Base-by-base conservation (phyloP, 2,113 vertebrate genomes). In the Illadopsis cleaveri region DNA sequence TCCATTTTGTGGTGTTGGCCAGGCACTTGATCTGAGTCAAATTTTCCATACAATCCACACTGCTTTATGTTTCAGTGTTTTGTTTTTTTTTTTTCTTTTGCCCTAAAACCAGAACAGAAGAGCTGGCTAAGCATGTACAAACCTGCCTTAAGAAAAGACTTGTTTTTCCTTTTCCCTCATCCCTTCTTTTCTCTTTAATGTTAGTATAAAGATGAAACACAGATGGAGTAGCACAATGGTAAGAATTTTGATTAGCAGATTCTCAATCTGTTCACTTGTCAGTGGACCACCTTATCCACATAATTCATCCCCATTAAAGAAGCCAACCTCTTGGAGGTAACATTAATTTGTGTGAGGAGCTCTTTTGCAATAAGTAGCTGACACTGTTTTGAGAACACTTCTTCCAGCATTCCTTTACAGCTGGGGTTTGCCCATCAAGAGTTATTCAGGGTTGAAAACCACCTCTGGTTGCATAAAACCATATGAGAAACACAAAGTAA, bases 1-100 rank as follows among this genome's bases (percentile, higher is more conserved):
- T 97, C 97, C 97, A 97, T 97, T 98, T 98, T 98, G 97, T 96
- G 98, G 97, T 97, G 93, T 97, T 98, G 97, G 98, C 98, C 93
- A 96, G 90, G 94, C 82, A 89, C 89, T 95, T 28, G 4, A 82
- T 89, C 96, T 97, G 97, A 98, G 96, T 98, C 94, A 98, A 72
- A 94, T 96, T 98, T 98, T 98, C 98, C 98, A 97, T 96, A 98
- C 88, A 98, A 97, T 97, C 92, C 90, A 71, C 90, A 94, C 81
- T 93, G 73, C 93, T 96, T 97, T 96, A 96, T 93, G 93, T 92
- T 94, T 97, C 94, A 90, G 12, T 77, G 53, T 33, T n/a, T 65
- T 76, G 42, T 31, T 35, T 21, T 44, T 23, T 91, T 70, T 81
- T 79, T 81, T 90, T 5, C 23, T 88, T 94, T 93, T 94, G 95